phyloP scores from a whole-genome alignment of 2,113 vertebrate genomes.

The Callocephalon fimbriatum region DNA sequence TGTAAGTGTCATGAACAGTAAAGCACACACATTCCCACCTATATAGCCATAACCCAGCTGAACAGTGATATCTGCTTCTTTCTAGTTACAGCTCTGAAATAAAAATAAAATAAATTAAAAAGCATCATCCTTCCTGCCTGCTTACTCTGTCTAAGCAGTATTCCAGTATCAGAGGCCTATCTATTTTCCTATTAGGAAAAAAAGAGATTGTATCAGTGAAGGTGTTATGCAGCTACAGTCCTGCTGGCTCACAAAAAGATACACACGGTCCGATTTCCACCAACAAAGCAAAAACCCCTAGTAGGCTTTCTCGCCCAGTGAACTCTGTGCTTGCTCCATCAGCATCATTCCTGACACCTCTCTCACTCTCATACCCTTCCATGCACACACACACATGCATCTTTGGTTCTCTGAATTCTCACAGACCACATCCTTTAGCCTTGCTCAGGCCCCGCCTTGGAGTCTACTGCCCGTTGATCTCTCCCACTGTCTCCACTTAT shows the following conservation, averaged over 20 bases:
- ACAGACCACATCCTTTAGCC: neutral
- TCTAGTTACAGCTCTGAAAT: neutral
- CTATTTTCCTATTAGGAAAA: neutral
- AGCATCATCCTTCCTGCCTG: neutral
- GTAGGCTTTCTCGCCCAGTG: neutral
- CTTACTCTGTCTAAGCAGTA: neutral
- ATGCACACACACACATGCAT: fast-evolving
- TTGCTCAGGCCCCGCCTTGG: neutral
- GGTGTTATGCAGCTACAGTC: neutral
- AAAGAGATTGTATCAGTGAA: neutral
- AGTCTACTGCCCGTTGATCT: neutral
- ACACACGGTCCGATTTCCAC: neutral
- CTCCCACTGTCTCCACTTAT: neutral
- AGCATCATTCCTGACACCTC: neutral
- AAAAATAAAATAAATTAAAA: neutral
- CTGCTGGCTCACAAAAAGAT: neutral
- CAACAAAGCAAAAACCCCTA: neutral
- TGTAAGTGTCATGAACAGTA: neutral
- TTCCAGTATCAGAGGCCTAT: neutral
- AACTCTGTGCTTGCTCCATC: neutral
- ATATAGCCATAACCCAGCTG: neutral
- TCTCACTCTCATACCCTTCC: neutral
- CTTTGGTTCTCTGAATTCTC: neutral
- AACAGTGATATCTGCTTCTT: neutral
- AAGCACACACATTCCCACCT: neutral